Base-by-base conservation (phyloP, 2,888 invertebrate genomes). In the Lasioglossum malachurum region DNA sequence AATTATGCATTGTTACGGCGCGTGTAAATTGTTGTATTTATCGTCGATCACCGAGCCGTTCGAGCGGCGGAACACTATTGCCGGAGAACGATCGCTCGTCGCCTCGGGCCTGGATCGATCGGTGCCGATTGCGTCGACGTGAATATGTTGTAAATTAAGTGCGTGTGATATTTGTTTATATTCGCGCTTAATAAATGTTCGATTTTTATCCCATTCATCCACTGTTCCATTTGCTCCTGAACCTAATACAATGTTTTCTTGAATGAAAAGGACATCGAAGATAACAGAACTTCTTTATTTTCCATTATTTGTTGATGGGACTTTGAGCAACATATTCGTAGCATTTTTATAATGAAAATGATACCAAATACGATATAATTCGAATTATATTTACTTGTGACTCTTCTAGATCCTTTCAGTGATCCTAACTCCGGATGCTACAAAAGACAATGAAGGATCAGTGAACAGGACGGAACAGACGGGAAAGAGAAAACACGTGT, bases 101-200 rank as follows among this genome's bases (percentile, higher is more conserved):
- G 64, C 35, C 12, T 38, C 75, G 69, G 23, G 57, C 35, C 19
- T 49, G 27, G 57, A 71, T 23, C 46, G 46, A 41, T 5, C 78
- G 12, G 27, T 16, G 46, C n/a, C 46, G 23, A 74, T 31, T 16
- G 72, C 19, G 64, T 57, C 57, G 75, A 82, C 76, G 74, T 71
- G 86, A 80, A 88, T 87, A 88, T 57, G 60, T 78, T 87, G 87
- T 90, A 87, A 85, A 87, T 91, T 79, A 88, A 87, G 86, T 75
- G 83, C 84, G 90, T 86, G 90, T 86, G 88, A 88, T 84, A 89
- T 80, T 80, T 69, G 86, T 88, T 78, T 86, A 77, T 83, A 84
- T 72, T 89, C 80, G 84, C 84, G 89, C 76, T 87, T 83, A 89
- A 91, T 91, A 91, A 91, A 90, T 74, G 72, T 81, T 87, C 64